phyloP scores from a whole-genome alignment of 2,888 invertebrate genomes.

The Folsomia manolachei region DNA sequence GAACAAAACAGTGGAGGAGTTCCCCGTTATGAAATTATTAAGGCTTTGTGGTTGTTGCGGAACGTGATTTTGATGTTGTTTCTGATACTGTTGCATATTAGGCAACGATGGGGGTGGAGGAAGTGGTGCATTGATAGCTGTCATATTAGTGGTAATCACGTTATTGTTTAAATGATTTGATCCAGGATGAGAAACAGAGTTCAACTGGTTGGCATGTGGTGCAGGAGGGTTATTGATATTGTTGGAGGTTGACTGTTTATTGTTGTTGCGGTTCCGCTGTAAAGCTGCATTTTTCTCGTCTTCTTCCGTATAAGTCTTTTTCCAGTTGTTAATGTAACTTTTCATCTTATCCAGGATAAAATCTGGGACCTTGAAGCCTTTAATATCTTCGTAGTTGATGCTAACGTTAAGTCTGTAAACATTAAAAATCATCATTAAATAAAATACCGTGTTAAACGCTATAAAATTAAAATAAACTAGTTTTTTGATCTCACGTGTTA shows the following conservation, averaged over 20 bases:
- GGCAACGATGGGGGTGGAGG: constrained; percentile 35
- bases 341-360: constrained; percentile 74
- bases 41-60: constrained; percentile 44
- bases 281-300: constrained; percentile 37
- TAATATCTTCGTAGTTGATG: constrained; percentile 61
- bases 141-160: constrained; percentile 37
- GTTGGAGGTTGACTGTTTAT: neutral
- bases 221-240: neutral
- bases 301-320: constrained; percentile 50
- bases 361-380: constrained; percentile 71
- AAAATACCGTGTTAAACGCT: too few species aligned
- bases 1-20: constrained; percentile 44
- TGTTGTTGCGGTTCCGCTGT: constrained; percentile 24
- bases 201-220: neutral
- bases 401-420: constrained; percentile 46
- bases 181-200: constrained; percentile 19
- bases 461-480: neutral
- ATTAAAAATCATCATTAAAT: neutral
- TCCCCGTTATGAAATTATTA: constrained; percentile 47
- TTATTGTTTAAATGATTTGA: constrained; percentile 35
- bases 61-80: constrained; percentile 36
- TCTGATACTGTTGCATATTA: constrained; percentile 20
- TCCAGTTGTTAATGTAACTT: constrained; percentile 60
- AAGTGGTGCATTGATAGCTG: constrained; percentile 43
- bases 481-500: constrained; percentile 62